A percentile compares a stretch with the other conserved stretches of the same genome.
Conservation (phyloP, 2,888 invertebrate genomes). For the Hirtodrosophila confusa region DNA sequence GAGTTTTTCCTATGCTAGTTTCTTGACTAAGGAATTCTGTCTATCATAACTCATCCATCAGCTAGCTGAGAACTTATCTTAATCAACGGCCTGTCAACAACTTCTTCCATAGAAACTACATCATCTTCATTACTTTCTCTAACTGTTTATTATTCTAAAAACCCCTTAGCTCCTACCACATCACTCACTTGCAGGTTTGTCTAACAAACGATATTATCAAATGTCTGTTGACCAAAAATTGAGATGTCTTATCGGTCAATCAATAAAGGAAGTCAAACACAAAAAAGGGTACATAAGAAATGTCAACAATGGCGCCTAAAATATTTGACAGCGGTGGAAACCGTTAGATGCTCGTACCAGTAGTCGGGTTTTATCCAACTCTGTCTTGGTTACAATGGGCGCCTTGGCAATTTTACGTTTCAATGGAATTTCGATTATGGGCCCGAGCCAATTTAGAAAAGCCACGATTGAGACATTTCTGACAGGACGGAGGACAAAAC, state of each 20-base stretch:
- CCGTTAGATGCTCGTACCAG: conserved; percentile 48
- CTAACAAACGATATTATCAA: conserved; percentile 37
- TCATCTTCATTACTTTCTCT: not conserved
- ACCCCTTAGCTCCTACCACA: conserved; percentile 25
- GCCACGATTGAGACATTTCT: conserved; percentile 76
- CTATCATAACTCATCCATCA: conserved; percentile 27
- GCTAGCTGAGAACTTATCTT: conserved; percentile 5
- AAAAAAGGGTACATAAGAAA: conserved; percentile 54
- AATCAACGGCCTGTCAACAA: conserved; percentile 45
- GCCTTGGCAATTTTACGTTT: conserved; percentile 80
- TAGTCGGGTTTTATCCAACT: conserved; percentile 26
- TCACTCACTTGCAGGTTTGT: conserved; percentile 28
- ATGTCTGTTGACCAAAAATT: conserved; percentile 41
- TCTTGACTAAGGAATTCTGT: not conserved
- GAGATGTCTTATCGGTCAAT: conserved; percentile 45
- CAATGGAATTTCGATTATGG: conserved; percentile 82
- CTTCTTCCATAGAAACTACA: conserved; percentile 5
- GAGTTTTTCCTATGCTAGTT: too few species aligned
- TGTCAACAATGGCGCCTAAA: conserved; percentile 64
- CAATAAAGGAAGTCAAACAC: conserved; percentile 38
- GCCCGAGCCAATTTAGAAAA: conserved; percentile 72
- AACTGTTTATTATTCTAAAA: conserved; percentile 4
- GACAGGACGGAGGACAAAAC: conserved; percentile 66
- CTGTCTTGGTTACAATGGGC: not conserved
- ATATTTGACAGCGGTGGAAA: conserved; percentile 43